Conservation (phyloP, 2,888 invertebrate genomes). For the Macrosoma leucophasiata region DNA sequence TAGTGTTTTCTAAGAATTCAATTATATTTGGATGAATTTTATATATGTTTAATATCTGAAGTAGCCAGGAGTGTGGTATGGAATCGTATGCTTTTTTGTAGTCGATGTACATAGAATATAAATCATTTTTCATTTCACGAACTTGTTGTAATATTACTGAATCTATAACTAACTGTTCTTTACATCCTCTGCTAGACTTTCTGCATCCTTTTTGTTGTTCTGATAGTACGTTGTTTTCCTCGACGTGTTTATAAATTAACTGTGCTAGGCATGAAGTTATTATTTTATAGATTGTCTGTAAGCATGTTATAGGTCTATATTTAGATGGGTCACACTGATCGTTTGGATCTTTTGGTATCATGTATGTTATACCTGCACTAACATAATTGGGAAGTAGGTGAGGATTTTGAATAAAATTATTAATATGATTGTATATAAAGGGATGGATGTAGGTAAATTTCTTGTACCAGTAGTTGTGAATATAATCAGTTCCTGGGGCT, state of each 20-base stretch:
- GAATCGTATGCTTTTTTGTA: conserved; percentile 28
- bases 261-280: conserved; percentile 22
- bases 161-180: conserved; percentile 21
- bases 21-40: conserved; percentile 24
- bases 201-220: conserved; percentile 27
- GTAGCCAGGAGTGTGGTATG: conserved; percentile 26
- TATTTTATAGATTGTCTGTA: conserved; percentile 29
- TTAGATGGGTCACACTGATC: conserved; percentile 23
- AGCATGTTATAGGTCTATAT: conserved; percentile 29
- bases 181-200: conserved; percentile 19
- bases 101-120: conserved; percentile 23
- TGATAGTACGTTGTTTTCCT: conserved; percentile 19
- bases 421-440: conserved; percentile 11
- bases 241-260: conserved; percentile 19
- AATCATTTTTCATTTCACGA: too few relatives aligned
- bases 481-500: conserved; percentile 14
- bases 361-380: conserved; percentile 18
- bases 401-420: conserved; percentile 15
- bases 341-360: conserved; percentile 23
- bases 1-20: conserved; percentile 5
- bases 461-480: conserved; percentile 19
- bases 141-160: conserved; percentile 10
- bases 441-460: conserved; percentile 7
- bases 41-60: conserved; percentile 20
- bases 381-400: conserved; percentile 12